Conservation (phyloP, 2,797 vertebrate genomes). For the Sebastes paucispinis region DNA sequence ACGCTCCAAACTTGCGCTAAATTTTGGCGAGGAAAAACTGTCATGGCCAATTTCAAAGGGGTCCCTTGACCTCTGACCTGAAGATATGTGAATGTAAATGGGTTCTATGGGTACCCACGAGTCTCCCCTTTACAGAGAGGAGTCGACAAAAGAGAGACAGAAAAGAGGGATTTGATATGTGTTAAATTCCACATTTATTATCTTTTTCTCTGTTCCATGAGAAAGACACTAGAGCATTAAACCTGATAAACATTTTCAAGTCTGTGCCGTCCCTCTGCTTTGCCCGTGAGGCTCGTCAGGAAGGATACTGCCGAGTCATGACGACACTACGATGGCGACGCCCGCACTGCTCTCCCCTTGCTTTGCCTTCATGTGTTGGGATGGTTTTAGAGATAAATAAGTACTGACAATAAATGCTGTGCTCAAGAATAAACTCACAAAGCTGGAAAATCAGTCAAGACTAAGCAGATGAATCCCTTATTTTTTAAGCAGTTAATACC, state of each 20-base stretch:
- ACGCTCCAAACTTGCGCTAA: no score
- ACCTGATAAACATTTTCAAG: background rate
- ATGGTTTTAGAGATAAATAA: conserved; percentile 6
- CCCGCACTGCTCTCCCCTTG: background rate
- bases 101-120: no score
- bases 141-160: background rate
- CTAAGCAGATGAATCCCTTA: background rate
- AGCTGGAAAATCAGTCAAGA: background rate
- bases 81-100: no score
- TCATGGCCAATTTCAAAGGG: no score
- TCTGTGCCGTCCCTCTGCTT: background rate
- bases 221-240: background rate
- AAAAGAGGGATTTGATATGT: background rate
- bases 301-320: conserved; percentile 3
- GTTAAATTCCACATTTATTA: background rate
- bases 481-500: background rate
- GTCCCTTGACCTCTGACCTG: no score
- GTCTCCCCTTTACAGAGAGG: background rate
- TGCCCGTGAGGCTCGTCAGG: background rate
- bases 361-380: background rate
- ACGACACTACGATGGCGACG: background rate
- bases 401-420: background rate
- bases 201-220: background rate
- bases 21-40: no score
- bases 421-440: background rate